These are phyloP conservation scores for Drosophila yooni DNA, from an alignment of 2,888 invertebrate species.

Conservation along the genomic window DNA sequence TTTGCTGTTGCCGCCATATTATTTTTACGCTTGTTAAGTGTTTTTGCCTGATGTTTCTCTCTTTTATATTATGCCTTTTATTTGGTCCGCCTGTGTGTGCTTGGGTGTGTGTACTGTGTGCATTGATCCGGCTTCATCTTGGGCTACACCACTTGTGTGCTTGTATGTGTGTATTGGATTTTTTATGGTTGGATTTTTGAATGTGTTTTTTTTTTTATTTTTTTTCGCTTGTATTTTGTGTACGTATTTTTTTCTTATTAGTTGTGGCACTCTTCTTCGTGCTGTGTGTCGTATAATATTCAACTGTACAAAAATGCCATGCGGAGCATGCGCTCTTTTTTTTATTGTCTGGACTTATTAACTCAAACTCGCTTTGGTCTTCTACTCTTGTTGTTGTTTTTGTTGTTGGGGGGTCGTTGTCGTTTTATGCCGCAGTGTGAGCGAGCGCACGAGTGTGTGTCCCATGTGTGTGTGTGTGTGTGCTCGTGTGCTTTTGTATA, in stretches of 20 bases:
- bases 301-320: slow-evolving; percentile 63
- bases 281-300: slow-evolving; percentile 45
- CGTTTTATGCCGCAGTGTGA: slow-evolving; percentile 48
- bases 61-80: slow-evolving; percentile 52
- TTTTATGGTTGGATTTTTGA: slow-evolving; percentile 50
- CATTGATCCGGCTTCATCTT: slow-evolving; percentile 60
- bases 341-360: slow-evolving; percentile 56
- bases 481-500: slow-evolving; percentile 39
- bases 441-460: slow-evolving; percentile 63
- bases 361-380: slow-evolving; percentile 44
- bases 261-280: slow-evolving; percentile 39
- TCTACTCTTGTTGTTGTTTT: slow-evolving; percentile 26
- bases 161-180: slow-evolving; percentile 41
- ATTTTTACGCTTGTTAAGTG: slow-evolving; percentile 67
- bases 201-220: slow-evolving; percentile 9
- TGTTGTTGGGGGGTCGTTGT: slow-evolving; percentile 48
- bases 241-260: slow-evolving; percentile 64
- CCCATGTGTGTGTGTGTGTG: slow-evolving; percentile 26
- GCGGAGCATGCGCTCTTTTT: slow-evolving; percentile 73
- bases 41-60: slow-evolving; percentile 57
- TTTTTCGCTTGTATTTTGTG: slow-evolving; percentile 7
- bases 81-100: slow-evolving; percentile 39
- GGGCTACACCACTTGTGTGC: slow-evolving; percentile 16
- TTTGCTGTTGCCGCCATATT: slow-evolving; percentile 70
- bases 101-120: slow-evolving; percentile 25